phyloP scores from a whole-genome alignment of 2,113 vertebrate genomes.

The Sprattus sprattus region DNA sequence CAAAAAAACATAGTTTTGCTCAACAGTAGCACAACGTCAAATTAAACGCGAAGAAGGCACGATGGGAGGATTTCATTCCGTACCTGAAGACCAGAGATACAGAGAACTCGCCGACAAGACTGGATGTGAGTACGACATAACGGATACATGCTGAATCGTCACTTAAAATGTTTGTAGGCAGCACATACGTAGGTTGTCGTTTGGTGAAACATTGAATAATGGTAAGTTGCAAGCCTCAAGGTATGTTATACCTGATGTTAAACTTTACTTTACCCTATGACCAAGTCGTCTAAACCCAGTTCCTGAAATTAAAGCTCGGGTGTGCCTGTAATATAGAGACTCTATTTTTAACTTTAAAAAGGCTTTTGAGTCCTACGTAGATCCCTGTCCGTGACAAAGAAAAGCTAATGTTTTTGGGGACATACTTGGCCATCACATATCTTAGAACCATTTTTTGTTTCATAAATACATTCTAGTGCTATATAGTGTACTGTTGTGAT shows the following conservation, averaged over 20 bases:
- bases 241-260: background rate
- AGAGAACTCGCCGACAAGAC: slow-evolving; percentile 79
- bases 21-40: background rate
- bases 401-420: background rate
- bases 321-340: background rate
- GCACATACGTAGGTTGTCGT: background rate
- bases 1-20: background rate
- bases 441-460: background rate
- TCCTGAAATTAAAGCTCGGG: background rate
- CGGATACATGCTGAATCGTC: background rate
- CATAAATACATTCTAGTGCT: background rate
- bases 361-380: background rate
- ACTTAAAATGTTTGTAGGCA: background rate
- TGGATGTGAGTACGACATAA: slow-evolving; percentile 85
- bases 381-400: background rate
- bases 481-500: background rate
- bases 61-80: slow-evolving; percentile 81
- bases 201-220: background rate
- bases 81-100: slow-evolving; percentile 71
- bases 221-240: background rate
- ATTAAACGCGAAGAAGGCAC: background rate
- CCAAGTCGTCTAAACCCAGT: background rate
- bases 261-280: background rate
- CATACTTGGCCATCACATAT: background rate
- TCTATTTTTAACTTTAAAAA: background rate